Conservation (phyloP, 2,113 vertebrate species). For the Nothocercus nigrocapillus region DNA sequence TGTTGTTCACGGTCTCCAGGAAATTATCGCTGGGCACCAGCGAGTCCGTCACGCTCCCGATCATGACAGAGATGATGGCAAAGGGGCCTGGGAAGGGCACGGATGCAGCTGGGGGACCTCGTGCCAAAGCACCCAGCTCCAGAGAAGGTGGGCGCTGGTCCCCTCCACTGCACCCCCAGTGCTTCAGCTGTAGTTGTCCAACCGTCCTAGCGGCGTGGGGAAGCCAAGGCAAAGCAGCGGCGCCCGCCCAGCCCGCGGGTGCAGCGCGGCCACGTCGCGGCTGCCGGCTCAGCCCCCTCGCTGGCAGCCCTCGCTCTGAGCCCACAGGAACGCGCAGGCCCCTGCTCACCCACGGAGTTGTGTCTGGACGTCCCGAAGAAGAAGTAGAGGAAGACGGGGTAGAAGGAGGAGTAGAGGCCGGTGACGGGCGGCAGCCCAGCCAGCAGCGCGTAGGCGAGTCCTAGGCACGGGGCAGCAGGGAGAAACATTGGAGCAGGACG, state of each 20-base stretch:
- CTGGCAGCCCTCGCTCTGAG: neutral
- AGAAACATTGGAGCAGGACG: rapidly evolving
- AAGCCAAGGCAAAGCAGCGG: neutral
- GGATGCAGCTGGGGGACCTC: neutral
- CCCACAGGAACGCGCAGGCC: rapidly evolving
- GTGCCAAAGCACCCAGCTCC: neutral
- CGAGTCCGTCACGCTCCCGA: constrained; percentile 89
- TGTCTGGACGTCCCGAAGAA: constrained; percentile 94
- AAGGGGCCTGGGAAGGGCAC: constrained; percentile 84
- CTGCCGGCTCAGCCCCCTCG: neutral
- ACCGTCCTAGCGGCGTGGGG: neutral
- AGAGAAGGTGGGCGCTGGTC: neutral
- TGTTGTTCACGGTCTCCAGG: constrained; percentile 57
- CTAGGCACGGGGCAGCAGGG: constrained; percentile 60
- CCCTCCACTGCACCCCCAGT: too few relatives aligned
- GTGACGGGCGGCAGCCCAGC: constrained; percentile 88
- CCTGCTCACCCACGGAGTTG: constrained; percentile 89
- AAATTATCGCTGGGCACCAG: constrained; percentile 82
- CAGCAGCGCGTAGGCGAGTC: constrained; percentile 92
- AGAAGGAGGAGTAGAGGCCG: constrained; percentile 92
- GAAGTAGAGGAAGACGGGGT: constrained; percentile 90
- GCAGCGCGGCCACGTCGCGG: neutral
- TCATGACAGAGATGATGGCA: constrained; percentile 95
- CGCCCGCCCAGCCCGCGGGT: rapidly evolving
- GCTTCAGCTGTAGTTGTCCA: neutral